Percentiles rank a stretch among this genome's conserved stretches.
Evolutionary conservation across 2,888 invertebrate species (phyloP).

Genomic region (Netelia fuscicornis): DNA sequence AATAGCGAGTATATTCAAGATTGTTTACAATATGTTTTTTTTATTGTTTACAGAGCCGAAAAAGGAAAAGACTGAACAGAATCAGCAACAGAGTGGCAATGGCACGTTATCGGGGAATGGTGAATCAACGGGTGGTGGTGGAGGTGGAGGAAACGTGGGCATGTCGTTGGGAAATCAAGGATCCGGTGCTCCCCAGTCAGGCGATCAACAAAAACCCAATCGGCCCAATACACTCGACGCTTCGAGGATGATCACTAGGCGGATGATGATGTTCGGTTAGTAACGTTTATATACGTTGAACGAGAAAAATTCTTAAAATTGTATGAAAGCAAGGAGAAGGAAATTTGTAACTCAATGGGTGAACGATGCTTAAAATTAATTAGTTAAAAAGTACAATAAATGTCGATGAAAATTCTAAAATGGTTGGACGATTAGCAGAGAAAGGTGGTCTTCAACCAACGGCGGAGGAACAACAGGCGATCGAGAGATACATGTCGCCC

Average conservation of each 20-base stretch:
- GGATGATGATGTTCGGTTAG: slow-evolving; percentile 86
- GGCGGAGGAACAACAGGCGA: slow-evolving; percentile 80
- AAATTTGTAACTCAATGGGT: too few relatives aligned
- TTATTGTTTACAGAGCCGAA: slow-evolving; percentile 90
- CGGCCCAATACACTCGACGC: slow-evolving; percentile 91
- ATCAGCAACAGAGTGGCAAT: slow-evolving; percentile 86
- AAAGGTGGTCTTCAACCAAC: slow-evolving; percentile 78
- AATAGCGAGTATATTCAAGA: neutral
- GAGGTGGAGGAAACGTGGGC: slow-evolving; percentile 79
- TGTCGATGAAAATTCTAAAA: neutral
- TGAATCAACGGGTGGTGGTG: slow-evolving; percentile 82
- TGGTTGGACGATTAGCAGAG: slow-evolving; percentile 73
- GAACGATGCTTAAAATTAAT: too few relatives aligned
- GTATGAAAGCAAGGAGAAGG: neutral
- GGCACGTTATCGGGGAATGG: slow-evolving; percentile 88
- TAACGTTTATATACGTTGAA: slow-evolving; percentile 24
- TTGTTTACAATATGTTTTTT: slow-evolving; percentile 70
- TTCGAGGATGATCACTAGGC: slow-evolving; percentile 88
- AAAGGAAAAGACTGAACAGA: slow-evolving; percentile 95
- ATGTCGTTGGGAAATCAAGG: slow-evolving; percentile 73
- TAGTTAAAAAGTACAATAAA: too few relatives aligned
- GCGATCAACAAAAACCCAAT: slow-evolving; percentile 88
- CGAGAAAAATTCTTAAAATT: too few relatives aligned
- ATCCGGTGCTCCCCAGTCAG: slow-evolving; percentile 72
- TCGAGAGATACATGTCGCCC: slow-evolving; percentile 81